Base-by-base conservation (phyloP, 2,113 vertebrate genomes). In the Polypterus bichir region DNA sequence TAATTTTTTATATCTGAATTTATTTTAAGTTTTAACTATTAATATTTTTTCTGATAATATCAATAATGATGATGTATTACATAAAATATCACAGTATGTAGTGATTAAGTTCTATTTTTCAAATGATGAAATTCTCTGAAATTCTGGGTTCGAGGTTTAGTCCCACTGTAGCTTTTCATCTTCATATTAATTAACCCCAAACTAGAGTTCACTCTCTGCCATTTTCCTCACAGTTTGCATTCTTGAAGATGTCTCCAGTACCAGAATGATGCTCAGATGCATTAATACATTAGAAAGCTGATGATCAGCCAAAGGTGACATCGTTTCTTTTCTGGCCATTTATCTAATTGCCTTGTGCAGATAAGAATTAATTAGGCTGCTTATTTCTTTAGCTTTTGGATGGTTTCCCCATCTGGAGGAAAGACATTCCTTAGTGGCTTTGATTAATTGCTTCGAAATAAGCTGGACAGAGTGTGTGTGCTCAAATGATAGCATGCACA, bases 351-450 rank as follows among this genome's bases (percentile, higher is more conserved):
- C 87, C 88, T 88, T 92, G 89, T 92, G 90, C 92, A 90, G 91
- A 94, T 94, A 93, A 92, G 92, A 96, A 97, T 97, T 94, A 95
- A 98, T 98, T 98, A 96, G 91, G 88, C 87, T 68, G 83, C 90
- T 96, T 92, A 92, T 93, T 94, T 96, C 93, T 88, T 88, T 87
- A 83, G 80, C 76, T 89, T 92, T 89, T 90, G 81, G 86, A 91
- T 86, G 87, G 84, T 83, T 88, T 93, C 85, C 91, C 93, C 90
- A 94, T 94, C 93, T 97, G 93, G 92, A 90, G 86, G 83, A 86
- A 82, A 88, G 91, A 87, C 89, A 88, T 88, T 93, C 89, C 89
- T 93, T 77, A 74, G 86, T 90, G 90, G 86, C 86, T 84, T 88
- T 97, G 92, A 95, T 95, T 94, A 92, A 98, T 97, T 87, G 85